Conservation (phyloP, 2,113 vertebrate species). For the Montifringilla adamsi region DNA sequence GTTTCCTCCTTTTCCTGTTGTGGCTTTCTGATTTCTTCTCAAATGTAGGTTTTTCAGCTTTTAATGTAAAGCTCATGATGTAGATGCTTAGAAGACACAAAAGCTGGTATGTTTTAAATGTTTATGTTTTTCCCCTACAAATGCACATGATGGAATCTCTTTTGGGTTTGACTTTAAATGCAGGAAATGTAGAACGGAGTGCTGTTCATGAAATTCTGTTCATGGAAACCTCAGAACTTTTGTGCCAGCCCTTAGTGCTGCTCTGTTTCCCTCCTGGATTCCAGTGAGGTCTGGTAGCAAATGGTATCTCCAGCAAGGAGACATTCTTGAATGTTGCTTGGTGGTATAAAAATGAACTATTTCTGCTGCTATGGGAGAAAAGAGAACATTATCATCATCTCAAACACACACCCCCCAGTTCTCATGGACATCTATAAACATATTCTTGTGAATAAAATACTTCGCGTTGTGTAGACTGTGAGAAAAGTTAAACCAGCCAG, state of each 20-base stretch:
- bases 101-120: not conserved
- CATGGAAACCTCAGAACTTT: not conserved
- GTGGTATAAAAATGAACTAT: not conserved
- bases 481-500: not conserved
- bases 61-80: not conserved
- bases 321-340: not conserved
- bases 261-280: not conserved
- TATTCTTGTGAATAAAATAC: not conserved
- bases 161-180: not conserved
- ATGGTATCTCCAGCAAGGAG: not conserved
- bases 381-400: not conserved
- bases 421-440: not conserved
- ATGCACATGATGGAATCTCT: not conserved
- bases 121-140: not conserved
- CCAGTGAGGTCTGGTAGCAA: not conserved
- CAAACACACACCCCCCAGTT: not conserved
- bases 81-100: not conserved
- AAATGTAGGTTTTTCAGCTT: not conserved
- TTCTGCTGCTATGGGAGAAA: not conserved
- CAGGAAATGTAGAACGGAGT: not conserved
- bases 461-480: not conserved
- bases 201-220: not conserved
- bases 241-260: not conserved
- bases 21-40: constrained; percentile 1
- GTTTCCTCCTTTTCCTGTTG: constrained; percentile 23